Evolutionary conservation across 37 sponge, comb jelly and placozoan species (phyloP), one percentile per base, ranked within the genome.

Genomic region (Halichondria panicea): DNA sequence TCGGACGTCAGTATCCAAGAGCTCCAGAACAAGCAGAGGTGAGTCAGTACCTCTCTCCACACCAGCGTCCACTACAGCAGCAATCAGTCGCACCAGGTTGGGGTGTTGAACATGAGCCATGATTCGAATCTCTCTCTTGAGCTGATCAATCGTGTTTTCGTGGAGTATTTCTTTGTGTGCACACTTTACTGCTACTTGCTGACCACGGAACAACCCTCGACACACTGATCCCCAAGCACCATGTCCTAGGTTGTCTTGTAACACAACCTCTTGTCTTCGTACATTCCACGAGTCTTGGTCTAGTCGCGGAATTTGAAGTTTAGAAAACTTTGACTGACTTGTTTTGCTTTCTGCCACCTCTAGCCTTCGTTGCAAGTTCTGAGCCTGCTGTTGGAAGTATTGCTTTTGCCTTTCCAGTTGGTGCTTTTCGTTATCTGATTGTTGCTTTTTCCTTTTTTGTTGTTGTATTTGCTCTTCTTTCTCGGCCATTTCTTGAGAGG

Each of bases 131-230:
- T 84, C 90, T 31, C 90, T 43, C 62, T 78, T 67, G 33, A 83
- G 54, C 45, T 37, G 55, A 19, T 65, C 60, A 7, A 71, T 35
- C 12, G 42, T 27, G 22, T 68, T 30, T 1, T 50, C 12, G 30
- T 41, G 38, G n/a, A 73, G 43, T 27, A 90, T 69, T n/a, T 73
- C 67, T 32, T 78, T 19, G 34, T 73, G 69, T 0, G 81, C 43
- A 59, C 66, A 30, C 66, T 90, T 90, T 31, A 90, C 87, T 41
- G 92, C 92, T 19, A 91, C 92, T 9, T 42, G 53, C 25, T 77
- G 65, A 39, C 83, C 86, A 11, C 71, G 32, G 64, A 75, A 86
- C 22, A 24, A 56, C 37, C 87, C 92, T 19, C 63, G 43, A 41
- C 44, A 28, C 22, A 91, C 86, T 22, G 43, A 52, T 18, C 92